These are phyloP conservation scores for Syndactyla subalaris DNA, from an alignment of 2,797 vertebrate genomes.

Conservation along the genomic window DNA sequence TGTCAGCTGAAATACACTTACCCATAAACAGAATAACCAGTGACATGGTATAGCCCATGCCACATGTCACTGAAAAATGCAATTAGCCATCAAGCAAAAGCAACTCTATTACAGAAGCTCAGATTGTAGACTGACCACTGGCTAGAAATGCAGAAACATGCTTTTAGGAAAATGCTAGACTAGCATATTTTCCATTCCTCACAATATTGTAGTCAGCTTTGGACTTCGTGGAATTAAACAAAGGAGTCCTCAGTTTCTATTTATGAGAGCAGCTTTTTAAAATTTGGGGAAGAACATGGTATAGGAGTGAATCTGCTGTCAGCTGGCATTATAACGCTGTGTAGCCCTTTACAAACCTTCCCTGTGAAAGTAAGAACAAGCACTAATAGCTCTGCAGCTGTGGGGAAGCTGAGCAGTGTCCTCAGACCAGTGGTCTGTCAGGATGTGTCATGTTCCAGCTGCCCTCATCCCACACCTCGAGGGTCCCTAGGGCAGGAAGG, in stretches of 20 bases:
- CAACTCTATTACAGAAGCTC: neutral
- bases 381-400: neutral
- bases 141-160: neutral
- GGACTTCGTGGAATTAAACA: neutral
- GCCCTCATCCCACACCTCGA: neutral
- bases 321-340: neutral
- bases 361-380: neutral
- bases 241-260: neutral
- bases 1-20: conserved; percentile 23
- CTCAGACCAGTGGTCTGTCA: accelerated
- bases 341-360: neutral
- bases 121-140: neutral
- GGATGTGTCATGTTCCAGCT: neutral
- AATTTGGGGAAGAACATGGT: neutral
- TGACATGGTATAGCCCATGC: neutral
- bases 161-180: neutral
- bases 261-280: neutral
- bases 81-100: neutral
- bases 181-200: neutral
- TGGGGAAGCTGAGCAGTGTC: neutral
- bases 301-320: neutral
- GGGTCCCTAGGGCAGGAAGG: neutral
- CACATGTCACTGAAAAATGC: neutral
- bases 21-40: neutral
- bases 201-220: neutral